Evolutionary conservation across 2,113 vertebrate species (phyloP), one percentile per base, ranked within the genome.

Genomic region (Zeus faber): DNA sequence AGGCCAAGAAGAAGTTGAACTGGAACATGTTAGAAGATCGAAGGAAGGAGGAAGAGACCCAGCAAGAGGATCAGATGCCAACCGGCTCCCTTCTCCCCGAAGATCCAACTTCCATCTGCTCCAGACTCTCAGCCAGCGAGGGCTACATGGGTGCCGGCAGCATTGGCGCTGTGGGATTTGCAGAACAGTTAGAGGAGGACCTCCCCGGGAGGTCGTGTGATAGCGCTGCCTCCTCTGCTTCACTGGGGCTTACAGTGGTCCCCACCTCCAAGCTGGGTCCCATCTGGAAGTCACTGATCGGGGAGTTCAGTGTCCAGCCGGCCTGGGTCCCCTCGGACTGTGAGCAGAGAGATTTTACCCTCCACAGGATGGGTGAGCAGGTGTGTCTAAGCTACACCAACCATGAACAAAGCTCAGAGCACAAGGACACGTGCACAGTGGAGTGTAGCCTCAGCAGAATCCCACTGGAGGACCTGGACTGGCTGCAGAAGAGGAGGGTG

Each of bases 1-100:
- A 92, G 5, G 89, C 86, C 48, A 95, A 93, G 73, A 92, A 87
- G 66, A 86, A 72, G 58, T 82, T 97, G 16, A 80, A 89, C 47
- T 99, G 97, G 97, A 93, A 94, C 72, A 98, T 99, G 96, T 80
- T 92, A 4, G 94, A 98, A 37, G 92, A 97, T 62, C 77, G 92
- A 6, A 90, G 75, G 65, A 84, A 75, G 20, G 90, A 91, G 17
- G 79, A 75, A 17, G 90, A 91, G 18, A 79, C 26, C 1, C 62
- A 62, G 17, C 84, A 81, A 1, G 68, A 77, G 0, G 54, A 58
- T 0, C 26, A 76, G 68, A 67, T 65, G 1, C 76, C 79, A 4
- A 61, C 85, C 45, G 84, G 84, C 60, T 81, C 87, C 21, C 48
- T 80, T n/a, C 61, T 56, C n/a, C 26, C 56, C 1, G 45, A 3